phyloP scores from a whole-genome alignment of 2,888 invertebrate genomes.

The Dysmachus trigonus region DNA sequence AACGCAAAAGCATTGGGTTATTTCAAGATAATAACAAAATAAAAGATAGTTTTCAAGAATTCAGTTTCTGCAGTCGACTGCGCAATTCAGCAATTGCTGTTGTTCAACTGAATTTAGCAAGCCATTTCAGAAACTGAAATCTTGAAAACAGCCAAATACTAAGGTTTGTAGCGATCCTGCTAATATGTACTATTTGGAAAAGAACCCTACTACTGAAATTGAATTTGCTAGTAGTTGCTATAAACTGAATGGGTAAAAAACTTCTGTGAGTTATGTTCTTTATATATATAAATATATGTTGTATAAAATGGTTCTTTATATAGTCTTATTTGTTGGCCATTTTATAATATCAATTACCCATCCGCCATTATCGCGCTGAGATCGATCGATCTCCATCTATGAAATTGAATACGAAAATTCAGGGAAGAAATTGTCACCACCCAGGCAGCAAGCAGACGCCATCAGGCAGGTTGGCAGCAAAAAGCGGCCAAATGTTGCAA shows the following conservation, averaged over 20 bases:
- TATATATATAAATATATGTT: too few relatives aligned
- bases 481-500: constrained; percentile 14
- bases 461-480: background rate
- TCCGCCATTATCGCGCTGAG: background rate
- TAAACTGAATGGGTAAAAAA: background rate
- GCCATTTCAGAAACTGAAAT: too few relatives aligned
- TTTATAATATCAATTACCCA: background rate
- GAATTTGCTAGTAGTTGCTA: too few relatives aligned
- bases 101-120: too few relatives aligned
- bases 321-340: background rate
- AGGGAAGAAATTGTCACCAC: background rate
- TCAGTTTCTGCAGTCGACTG: background rate
- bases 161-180: too few relatives aligned
- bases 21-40: background rate
- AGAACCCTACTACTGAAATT: too few relatives aligned
- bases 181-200: too few relatives aligned
- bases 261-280: background rate
- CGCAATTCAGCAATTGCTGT: background rate
- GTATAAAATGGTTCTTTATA: background rate
- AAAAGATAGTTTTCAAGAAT: background rate
- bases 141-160: background rate
- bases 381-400: background rate
- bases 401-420: background rate
- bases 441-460: background rate
- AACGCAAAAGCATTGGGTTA: background rate